Evolutionary conservation across 2,797 vertebrate genomes (phyloP).

Genomic region (Pagetopsis macropterus): DNA sequence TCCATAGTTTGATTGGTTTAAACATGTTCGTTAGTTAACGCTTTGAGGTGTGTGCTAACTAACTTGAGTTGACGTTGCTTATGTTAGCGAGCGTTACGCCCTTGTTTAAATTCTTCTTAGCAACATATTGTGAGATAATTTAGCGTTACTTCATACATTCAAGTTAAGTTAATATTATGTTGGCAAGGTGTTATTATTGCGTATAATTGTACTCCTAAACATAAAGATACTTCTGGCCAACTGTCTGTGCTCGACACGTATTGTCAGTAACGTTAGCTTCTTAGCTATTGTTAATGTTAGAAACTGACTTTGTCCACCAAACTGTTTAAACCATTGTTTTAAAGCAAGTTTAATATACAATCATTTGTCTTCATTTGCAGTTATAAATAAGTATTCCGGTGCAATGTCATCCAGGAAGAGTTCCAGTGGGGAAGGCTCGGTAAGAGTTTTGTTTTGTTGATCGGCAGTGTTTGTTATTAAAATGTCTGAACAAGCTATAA

Average conservation of each 20-base stretch:
- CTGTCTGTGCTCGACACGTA: neutral
- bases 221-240: neutral
- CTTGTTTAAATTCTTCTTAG: neutral
- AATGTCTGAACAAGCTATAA: neutral
- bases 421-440: slow-evolving; percentile 52
- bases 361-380: slow-evolving; percentile 9
- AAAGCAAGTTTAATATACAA: neutral
- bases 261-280: too few species aligned
- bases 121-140: too few species aligned
- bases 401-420: slow-evolving; percentile 55
- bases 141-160: neutral
- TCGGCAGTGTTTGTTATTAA: neutral
- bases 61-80: neutral
- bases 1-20: neutral
- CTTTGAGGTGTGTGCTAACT: neutral
- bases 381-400: slow-evolving; percentile 12
- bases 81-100: neutral
- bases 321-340: neutral
- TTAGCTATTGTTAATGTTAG: neutral
- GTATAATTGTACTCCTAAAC: neutral
- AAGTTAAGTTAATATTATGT: too few species aligned
- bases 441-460: slow-evolving; percentile 44
- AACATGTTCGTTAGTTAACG: neutral
- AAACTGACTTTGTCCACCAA: neutral
- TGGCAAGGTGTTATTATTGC: too few species aligned